Conservation (phyloP, 2,113 vertebrate species). For the Chaenogobius annularis region DNA sequence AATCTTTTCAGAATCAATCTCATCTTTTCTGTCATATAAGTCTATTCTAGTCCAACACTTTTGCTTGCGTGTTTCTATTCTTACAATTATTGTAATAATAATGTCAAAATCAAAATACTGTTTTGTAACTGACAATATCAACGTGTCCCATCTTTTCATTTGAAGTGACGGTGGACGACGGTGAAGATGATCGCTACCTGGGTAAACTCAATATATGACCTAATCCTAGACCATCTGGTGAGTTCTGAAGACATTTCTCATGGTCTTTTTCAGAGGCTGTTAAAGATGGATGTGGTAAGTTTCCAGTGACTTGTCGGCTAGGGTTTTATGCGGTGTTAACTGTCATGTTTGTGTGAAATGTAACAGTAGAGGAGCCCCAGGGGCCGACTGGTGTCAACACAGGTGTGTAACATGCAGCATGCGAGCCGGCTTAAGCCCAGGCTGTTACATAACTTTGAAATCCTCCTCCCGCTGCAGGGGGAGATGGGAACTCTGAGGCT, state of each 20-base stretch:
- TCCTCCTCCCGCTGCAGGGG: constrained; percentile 43
- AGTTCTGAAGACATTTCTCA: not conserved
- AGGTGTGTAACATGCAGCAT: constrained; percentile 44
- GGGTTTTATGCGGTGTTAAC: not conserved
- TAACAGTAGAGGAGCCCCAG: constrained; percentile 37
- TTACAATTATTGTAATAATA: too few relatives aligned
- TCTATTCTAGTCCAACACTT: too few relatives aligned
- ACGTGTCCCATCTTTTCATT: not conserved
- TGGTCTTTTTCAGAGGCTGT: constrained; percentile 41
- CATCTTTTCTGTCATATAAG: too few relatives aligned
- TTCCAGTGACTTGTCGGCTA: not conserved
- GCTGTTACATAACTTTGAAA: constrained; percentile 31
- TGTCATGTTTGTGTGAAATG: constrained; percentile 5
- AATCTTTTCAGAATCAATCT: too few relatives aligned
- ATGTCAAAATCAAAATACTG: too few relatives aligned
- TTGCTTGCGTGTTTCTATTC: too few relatives aligned
- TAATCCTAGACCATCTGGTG: not conserved
- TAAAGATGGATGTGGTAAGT: constrained; percentile 54
- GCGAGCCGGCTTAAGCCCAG: not conserved
- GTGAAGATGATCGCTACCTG: constrained; percentile 39
- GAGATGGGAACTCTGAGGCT: constrained; percentile 27
- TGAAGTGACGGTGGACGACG: constrained; percentile 55
- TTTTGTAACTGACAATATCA: too few relatives aligned
- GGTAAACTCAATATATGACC: constrained; percentile 45
- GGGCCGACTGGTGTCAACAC: constrained; percentile 3